Evolutionary conservation across 2,888 invertebrate genomes (phyloP), one percentile per base, ranked within the genome.

Genomic region (Deilephila elpenor): DNA sequence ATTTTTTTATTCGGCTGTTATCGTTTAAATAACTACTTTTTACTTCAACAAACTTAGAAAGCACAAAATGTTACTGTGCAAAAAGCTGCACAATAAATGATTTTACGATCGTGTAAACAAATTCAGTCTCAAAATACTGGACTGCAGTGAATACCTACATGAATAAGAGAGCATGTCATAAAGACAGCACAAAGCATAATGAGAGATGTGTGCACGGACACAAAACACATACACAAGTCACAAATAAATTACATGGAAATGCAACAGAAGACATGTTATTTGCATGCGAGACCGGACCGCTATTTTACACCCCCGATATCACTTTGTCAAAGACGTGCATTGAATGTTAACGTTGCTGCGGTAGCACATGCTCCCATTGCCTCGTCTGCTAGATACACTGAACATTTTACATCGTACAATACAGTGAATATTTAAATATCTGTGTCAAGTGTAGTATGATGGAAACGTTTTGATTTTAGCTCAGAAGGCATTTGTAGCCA

Each of bases 241-340:
- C 25, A 44, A 44, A 51, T 25, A 51, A 25, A 67, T 67, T 14
- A 17, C 17, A 51, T 67, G 25, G 51, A 67, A 20, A 67, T 67
- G 25, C 67, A 67, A 25, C 51, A 67, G 17, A 67, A 67, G 44
- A 25, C 51, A 17, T 6, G 6, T 25, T 51, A 67, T 67, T 67
- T 71, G 56, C 34, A 71, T 71, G 34, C 17, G 3, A 34, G 34
- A 29, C 6, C 44, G 62, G 8, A 11, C 5, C 61, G 64, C 14
- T 17, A 25, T 67, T 51, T 25, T 44, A 20, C 25, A 25, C 34
- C 20, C 67, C 51, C 44, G 25, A 67, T 67, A 67, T 67, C 51
- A 51, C 67, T 51, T 67, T 67, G 67, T 67, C 25, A 67, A 51
- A 67, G 67, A 67, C 67, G 67, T 67, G 67, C 67, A 67, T 67